Evolutionary conservation across 1,140 invertebrate genomes (phyloP).

Genomic region (Dufourea novaeangliae): DNA sequence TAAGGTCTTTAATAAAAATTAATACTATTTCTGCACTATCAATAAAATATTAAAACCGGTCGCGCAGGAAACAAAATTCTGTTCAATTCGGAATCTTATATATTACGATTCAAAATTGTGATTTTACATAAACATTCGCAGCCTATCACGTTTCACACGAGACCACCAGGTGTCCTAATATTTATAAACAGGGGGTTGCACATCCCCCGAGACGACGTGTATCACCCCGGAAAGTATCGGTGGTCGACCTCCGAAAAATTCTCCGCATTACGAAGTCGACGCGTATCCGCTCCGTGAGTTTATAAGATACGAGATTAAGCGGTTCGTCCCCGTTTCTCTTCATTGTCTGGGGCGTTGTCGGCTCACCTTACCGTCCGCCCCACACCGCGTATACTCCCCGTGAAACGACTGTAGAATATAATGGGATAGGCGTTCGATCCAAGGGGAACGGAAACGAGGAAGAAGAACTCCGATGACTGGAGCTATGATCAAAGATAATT

Average conservation of each 20-base stretch:
- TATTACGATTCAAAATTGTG: too few species aligned
- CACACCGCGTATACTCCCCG: neutral
- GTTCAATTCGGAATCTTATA: too few species aligned
- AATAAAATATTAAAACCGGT: too few species aligned
- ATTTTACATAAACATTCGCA: conserved; percentile 31
- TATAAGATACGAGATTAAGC: conserved; percentile 51
- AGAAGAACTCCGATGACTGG: conserved; percentile 58
- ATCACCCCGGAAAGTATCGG: neutral
- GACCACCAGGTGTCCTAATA: too few species aligned
- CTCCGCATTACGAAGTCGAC: conserved; percentile 24
- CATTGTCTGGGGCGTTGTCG: conserved; percentile 29
- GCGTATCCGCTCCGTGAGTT: conserved; percentile 22
- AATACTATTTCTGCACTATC: too few species aligned
- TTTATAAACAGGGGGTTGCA: too few species aligned
- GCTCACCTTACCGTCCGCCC: neutral
- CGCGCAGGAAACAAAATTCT: too few species aligned
- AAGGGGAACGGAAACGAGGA: conserved; percentile 44
- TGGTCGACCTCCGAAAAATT: neutral
- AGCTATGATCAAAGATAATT: conserved; percentile 78
- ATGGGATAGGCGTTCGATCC: conserved; percentile 12
- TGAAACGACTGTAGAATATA: conserved; percentile 14
- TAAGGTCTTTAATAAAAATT: too few species aligned
- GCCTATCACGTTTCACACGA: neutral
- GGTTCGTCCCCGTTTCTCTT: neutral
- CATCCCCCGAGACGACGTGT: conserved; percentile 9